These are phyloP conservation scores for Pogonus chalceus DNA, from an alignment of 1,140 invertebrate genomes.

Conservation along the genomic window DNA sequence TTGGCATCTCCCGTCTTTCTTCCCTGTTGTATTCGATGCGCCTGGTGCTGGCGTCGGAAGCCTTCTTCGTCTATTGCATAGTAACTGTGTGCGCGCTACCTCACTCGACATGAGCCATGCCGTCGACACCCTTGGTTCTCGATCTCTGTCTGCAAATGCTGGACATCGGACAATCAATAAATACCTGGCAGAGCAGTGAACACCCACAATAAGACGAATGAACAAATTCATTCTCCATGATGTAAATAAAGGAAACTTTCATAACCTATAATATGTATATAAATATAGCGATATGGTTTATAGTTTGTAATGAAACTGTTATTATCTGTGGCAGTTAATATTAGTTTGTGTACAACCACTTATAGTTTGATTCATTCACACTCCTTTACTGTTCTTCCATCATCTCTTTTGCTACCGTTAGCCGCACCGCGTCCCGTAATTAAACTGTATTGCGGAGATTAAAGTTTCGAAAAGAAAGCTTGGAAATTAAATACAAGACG, in stretches of 20 bases:
- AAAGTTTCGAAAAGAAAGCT: conserved; percentile 19
- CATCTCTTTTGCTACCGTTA: neutral
- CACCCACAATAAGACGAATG: neutral
- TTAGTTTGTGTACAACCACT: too few relatives aligned
- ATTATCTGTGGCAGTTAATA: too few relatives aligned
- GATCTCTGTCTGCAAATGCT: conserved; percentile 1
- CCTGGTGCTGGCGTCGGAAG: neutral
- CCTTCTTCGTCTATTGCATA: too few relatives aligned
- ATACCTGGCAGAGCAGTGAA: neutral
- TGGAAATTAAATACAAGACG: conserved; percentile 20
- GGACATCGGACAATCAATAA: conserved; percentile 7
- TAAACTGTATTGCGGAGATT: conserved; percentile 21
- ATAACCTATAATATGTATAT: too few relatives aligned
- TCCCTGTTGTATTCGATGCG: neutral
- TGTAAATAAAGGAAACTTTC: too few relatives aligned
- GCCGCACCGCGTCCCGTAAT: conserved; percentile 12
- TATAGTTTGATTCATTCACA: too few relatives aligned
- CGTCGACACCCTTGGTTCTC: conserved; percentile 5
- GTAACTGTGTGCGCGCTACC: neutral
- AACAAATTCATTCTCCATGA: too few relatives aligned
- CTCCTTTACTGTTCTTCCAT: neutral
- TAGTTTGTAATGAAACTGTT: too few relatives aligned
- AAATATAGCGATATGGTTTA: too few relatives aligned
- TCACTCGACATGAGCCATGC: neutral
- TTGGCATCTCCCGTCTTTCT: too few relatives aligned